Percentiles rank a stretch among this genome's conserved stretches.
These are phyloP conservation scores for Diarsia brunnea DNA, from an alignment of 2,888 invertebrate genomes.

Conservation along the genomic window DNA sequence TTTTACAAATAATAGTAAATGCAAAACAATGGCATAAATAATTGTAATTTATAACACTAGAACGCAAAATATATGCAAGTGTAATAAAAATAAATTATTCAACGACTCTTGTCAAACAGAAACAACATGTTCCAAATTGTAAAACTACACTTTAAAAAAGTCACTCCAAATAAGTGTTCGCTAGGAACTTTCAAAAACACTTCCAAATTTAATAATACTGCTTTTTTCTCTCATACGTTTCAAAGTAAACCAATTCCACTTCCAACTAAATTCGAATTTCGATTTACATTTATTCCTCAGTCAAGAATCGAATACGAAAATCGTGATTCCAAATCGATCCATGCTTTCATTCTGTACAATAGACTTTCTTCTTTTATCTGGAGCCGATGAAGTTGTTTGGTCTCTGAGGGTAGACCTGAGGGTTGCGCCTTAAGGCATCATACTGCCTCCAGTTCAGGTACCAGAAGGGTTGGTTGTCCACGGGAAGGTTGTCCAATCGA, in stretches of 20 bases:
- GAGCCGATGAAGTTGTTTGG: constrained; percentile 72
- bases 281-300: constrained; percentile 35
- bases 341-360: constrained; percentile 3
- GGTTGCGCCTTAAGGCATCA: constrained; percentile 83
- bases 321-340: constrained; percentile 28
- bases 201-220: constrained; percentile 30
- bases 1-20: constrained; percentile 41
- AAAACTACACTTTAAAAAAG: neutral
- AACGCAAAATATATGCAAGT: neutral
- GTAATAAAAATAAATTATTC: constrained; percentile 4
- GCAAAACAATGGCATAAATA: constrained; percentile 30
- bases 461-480: constrained; percentile 61
- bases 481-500: constrained; percentile 51
- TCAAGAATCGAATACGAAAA: constrained; percentile 35
- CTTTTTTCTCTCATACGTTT: constrained; percentile 8
- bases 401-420: constrained; percentile 79
- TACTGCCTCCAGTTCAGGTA: constrained; percentile 63
- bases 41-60: constrained; percentile 1
- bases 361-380: constrained; percentile 36
- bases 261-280: constrained; percentile 24
- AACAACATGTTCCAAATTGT: neutral
- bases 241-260: constrained; percentile 4
- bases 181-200: constrained; percentile 13
- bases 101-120: neutral
- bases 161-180: neutral